These are phyloP conservation scores for Chitala chitala DNA, from an alignment of 2,113 vertebrate genomes.

Conservation along the genomic window DNA sequence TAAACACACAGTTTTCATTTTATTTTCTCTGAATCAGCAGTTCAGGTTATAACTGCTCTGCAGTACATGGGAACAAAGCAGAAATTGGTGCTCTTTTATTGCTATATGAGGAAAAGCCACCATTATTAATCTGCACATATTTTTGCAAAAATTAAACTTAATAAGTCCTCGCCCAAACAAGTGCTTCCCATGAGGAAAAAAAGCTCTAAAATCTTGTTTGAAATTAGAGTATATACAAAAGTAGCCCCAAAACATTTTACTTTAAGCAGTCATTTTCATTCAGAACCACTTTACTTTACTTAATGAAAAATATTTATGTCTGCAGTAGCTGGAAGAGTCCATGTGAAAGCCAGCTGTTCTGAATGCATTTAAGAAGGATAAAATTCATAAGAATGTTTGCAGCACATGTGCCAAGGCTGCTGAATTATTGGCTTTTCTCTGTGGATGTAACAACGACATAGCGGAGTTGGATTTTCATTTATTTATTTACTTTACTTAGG, in stretches of 20 bases:
- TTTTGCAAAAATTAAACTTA: conserved; percentile 9
- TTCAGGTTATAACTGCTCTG: conserved; percentile 1
- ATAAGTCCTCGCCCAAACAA: not conserved
- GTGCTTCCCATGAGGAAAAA: not conserved
- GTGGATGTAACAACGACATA: too few species aligned
- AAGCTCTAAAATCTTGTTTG: not conserved
- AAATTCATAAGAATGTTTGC: too few species aligned
- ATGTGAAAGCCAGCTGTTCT: too few species aligned
- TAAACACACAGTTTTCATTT: not conserved
- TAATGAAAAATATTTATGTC: too few species aligned
- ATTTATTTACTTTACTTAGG: too few species aligned
- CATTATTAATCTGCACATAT: conserved; percentile 1
- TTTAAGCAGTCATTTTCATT: too few species aligned
- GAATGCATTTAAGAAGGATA: too few species aligned
- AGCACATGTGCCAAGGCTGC: too few species aligned
- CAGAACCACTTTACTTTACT: too few species aligned
- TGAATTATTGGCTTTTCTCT: too few species aligned
- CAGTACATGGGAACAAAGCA: not conserved
- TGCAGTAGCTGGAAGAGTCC: too few species aligned
- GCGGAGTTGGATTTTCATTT: too few species aligned
- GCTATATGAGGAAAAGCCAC: not conserved
- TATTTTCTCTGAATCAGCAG: conserved; percentile 12
- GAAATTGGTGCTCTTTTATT: not conserved
- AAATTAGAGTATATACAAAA: not conserved
- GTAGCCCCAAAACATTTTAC: not conserved